These are phyloP conservation scores for Leiothrix lutea DNA, from an alignment of 2,113 vertebrate species.

Conservation along the genomic window DNA sequence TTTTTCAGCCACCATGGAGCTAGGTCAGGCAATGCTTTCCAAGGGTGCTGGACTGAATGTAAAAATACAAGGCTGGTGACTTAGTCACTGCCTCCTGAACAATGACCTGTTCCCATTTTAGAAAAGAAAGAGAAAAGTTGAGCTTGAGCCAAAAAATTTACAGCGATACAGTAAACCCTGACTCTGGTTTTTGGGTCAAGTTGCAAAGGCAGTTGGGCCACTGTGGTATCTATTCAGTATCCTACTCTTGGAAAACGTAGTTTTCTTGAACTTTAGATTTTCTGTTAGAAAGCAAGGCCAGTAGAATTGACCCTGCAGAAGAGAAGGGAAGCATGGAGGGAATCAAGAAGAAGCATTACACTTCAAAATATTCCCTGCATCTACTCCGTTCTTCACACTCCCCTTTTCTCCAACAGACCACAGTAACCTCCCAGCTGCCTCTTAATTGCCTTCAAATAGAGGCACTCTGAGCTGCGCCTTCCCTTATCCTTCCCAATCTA, in stretches of 20 bases:
- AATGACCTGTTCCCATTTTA: not conserved
- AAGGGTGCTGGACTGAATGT: not conserved
- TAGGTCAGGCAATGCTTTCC: not conserved
- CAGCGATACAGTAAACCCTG: not conserved
- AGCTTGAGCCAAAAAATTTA: not conserved
- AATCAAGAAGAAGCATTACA: not conserved
- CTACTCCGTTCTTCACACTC: not conserved
- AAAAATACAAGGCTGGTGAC: not conserved
- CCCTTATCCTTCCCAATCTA: not conserved
- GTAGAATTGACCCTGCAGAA: not conserved
- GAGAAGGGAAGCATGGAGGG: not conserved
- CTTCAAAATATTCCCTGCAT: not conserved
- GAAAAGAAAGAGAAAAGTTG: not conserved
- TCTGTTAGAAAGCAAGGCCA: not conserved
- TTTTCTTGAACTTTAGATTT: not conserved
- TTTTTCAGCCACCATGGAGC: not conserved
- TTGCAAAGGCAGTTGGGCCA: not conserved
- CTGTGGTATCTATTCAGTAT: not conserved
- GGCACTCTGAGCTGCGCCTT: not conserved
- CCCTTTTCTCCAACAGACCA: not conserved
- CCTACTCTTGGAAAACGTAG: not conserved
- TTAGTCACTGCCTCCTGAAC: not conserved
- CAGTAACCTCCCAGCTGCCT: not conserved
- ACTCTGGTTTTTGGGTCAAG: not conserved
- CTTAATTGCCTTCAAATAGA: not conserved